Base-by-base conservation (phyloP, 64 coral and sea anemone species). In the Astreopora myriophthalma region DNA sequence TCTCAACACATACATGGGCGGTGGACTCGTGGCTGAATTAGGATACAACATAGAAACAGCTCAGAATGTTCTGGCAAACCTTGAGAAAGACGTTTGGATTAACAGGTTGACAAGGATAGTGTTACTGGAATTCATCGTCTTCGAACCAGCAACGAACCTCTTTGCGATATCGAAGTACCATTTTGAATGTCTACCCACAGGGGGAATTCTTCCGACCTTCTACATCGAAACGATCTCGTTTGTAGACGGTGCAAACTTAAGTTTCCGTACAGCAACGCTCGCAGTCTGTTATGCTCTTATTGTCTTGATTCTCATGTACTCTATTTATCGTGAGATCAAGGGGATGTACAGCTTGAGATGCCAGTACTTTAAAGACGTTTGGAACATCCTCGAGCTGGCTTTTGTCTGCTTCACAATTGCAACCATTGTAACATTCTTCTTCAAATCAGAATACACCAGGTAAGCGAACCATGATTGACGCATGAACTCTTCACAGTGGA, bases 101-200 rank as follows among this genome's bases (percentile, higher is more conserved):
- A 38, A 49, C 30, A 70, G 89, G 27, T 37, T 39, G 10, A 91
- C 89, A 30, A 52, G 66, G 8, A 34, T 57, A 14, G 76, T 91
- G 1, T 39, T 84, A 20, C 62, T 91, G 13, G 89, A 91, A 60
- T 81, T 91, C 24, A 66, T 91, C 20, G 42, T 69, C 3, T 91
- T 84, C 44, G 64, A 91, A 51, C 76, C 76, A 7, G 36, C 64
- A 14, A 71, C 78, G 3, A 36, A 61, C 13, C 78, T 84, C 7
- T 84, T 82, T 19, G 78, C 76, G 8, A 83, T 83, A 49, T 32
- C 76, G 32, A 78, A 67, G 6, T 83, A 71, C 48, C 4, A 39
- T 0, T 96, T 93, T 14, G 94, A 96, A 81, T 76, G 37, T 31
- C 49, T 89, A 19, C 85, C 91, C 12, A 86, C 71, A 29, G 94